Percentiles rank a stretch among this genome's conserved stretches.
These are phyloP conservation scores for Olivierus martensii DNA, from an alignment of 1,140 invertebrate species.

Conservation along the genomic window DNA sequence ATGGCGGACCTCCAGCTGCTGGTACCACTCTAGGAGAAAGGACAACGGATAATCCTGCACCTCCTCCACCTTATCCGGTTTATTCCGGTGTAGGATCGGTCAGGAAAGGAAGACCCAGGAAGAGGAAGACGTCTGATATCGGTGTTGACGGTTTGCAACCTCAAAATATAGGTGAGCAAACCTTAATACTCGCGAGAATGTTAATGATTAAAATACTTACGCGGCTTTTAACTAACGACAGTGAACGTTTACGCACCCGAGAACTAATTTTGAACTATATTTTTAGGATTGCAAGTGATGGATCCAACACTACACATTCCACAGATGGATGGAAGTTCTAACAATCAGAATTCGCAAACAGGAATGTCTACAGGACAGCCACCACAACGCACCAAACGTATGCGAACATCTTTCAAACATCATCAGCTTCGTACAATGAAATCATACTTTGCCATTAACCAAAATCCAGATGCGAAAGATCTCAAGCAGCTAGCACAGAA, in stretches of 20 bases:
- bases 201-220: too few relatives aligned
- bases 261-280: too few relatives aligned
- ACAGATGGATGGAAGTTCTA: background rate
- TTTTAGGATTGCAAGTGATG: background rate
- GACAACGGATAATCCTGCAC: constrained; percentile 31
- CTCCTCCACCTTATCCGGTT: constrained; percentile 30
- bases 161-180: too few relatives aligned
- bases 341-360: background rate
- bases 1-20: constrained; percentile 28
- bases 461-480: constrained; percentile 57
- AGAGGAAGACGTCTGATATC: constrained; percentile 17
- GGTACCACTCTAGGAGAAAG: constrained; percentile 17
- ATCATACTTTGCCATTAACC: constrained; percentile 95
- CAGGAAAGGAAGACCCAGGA: constrained; percentile 19
- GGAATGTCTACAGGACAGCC: constrained; percentile 1
- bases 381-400: constrained; percentile 43
- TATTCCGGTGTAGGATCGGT: constrained; percentile 3
- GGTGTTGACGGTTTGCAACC: background rate
- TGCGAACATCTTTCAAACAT: constrained; percentile 95
- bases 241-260: too few relatives aligned
- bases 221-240: too few relatives aligned
- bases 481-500: constrained; percentile 59
- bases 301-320: background rate
- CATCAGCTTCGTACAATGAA: constrained; percentile 97
- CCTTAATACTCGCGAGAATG: too few relatives aligned